Evolutionary conservation across 2,113 vertebrate genomes (phyloP), one percentile per base, ranked within the genome.

Genomic region (Panthera uncia): DNA sequence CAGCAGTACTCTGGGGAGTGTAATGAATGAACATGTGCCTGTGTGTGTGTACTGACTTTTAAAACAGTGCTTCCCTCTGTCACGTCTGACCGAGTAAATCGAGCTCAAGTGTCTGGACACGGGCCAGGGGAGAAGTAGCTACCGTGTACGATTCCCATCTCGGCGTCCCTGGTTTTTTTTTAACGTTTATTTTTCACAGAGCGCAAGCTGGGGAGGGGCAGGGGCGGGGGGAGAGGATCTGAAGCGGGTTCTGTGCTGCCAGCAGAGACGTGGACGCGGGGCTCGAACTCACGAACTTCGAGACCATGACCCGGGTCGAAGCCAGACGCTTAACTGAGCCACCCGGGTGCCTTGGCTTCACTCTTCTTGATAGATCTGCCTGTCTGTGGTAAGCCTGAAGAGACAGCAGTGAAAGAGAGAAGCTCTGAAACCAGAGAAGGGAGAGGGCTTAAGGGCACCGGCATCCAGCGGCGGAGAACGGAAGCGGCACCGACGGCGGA

Each of bases 401-500:
- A 41, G 23, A 65, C 69, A 38, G 83, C 19, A 23, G 80, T 16
- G 19, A 9, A 16, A 1, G 71, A 12, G 38, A 45, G 48, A 15
- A 1, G 1, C 15, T 89, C 78, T 23, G 12, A 90, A 91, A 78
- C 5, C 86, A 55, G 38, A 5, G 29, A 38, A 61, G 4, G 38
- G 36, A 25, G 7, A 76, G 23, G 0, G 4, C 25, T 21, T 25
- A 25, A 29, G 66, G 33, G 65, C 16, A 31, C 21, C 48, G 38
- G 66, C 23, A 19, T 19, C 61, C 3, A 45, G 18, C 27, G 1
- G 65, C 21, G 33, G 38, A 45, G 21, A 33, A 36, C 5, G 5
- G 33, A 10, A 18, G 27, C 81, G 52, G 1, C 31, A 19, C 0
- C 41, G 23, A 1, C 7, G 52, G 87, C 4, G 41, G 33, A 0